Evolutionary conservation across 2,797 vertebrate species (phyloP), one percentile per base, ranked within the genome.

Genomic region (Lates japonicus): DNA sequence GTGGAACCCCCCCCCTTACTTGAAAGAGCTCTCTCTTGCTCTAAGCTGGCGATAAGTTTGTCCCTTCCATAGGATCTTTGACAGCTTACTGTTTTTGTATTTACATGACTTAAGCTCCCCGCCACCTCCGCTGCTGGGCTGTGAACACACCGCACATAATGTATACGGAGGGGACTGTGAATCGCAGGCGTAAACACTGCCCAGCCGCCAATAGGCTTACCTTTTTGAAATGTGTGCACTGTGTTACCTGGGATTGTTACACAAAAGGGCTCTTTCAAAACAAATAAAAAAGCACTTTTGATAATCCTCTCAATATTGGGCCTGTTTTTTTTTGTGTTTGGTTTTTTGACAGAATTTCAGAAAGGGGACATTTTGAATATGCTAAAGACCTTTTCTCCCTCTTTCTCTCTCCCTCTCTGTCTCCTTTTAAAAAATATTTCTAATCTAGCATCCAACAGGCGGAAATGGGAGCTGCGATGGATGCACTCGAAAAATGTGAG

Each of bases 401-500:
- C 42, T 80, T 37, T 74, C 42, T 83, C 16, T 74, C 67, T 85
- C 42, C 20, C 16, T 64, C 35, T 80, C 49, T 72, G 6, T 78
- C 48, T 80, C 10, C 61, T 65, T 73, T 76, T 69, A 33, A 49
- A 68, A 49, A 51, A 80, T 63, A 7, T 72, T 76, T 78, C 74
- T 81, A 87, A 92, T 92, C 90, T 93, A 99, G 98, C 85, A 99
- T 99, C 95, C 98, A 99, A 87, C 98, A 99, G 95, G 98, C 98
- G 0, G 98, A 99, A 95, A 99, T 99, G 98, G 97, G 97, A 93
- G 98, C 98, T 31, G 98, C 98, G 62, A 98, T 99, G 97, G 98
- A 99, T 17, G 98, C 98, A 0, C 96, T 99, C 54, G 97, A 99
- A 82, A 99, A 99, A 98, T 99, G 98, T 99, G 95, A 98, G 98